Base-by-base conservation (phyloP, 1,140 invertebrate genomes). In the Neodiprion virginianus region DNA sequence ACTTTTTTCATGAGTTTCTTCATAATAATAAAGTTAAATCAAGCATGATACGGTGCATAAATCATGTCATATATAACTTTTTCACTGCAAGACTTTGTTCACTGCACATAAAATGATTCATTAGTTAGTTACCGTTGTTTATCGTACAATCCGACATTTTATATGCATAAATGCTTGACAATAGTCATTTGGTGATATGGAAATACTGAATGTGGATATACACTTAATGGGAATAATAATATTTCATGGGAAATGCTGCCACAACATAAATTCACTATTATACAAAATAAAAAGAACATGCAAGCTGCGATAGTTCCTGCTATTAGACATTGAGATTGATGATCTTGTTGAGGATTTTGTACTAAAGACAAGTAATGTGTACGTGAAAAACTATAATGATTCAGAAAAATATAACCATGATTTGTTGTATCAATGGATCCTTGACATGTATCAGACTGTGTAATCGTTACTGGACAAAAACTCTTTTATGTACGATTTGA, bases 241-340 rank as follows among this genome's bases (percentile, higher is more conserved):
- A 40, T 40, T 40, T 5, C 28, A 40, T 1, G 53, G n/a, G 53
- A 61, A 61, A 61, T 61, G 53, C 53, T 61, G 53, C 53, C n/a
- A 8, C 7, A 14, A 17, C n/a, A 14, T 61, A 4, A 61, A 61
- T 14, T 61, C 53, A 61, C 28, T 40, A 40, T 61, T 12, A 8
- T 61, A 61, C 11, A 61, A 17, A 61, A 61, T 61, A 65, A 65
- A 65, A 65, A 14, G 61, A 65, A 14, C 1, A 14, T 65, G 61
- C 12, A 65, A 1, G 12, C 12, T 65, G 17, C 61, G 7, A 65
- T 65, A 40, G 28, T 40, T 4, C 1, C 28, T 40, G 28, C 10
- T 61, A 14, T 67, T 73, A 21, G 28, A 70, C 65, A 65, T 67
- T 48, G 50, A 72, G 5, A 28, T 17, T 4, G 53, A 66, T 47